Base-by-base conservation (phyloP, 2,797 vertebrate genomes). In the Acropternis orthonyx region DNA sequence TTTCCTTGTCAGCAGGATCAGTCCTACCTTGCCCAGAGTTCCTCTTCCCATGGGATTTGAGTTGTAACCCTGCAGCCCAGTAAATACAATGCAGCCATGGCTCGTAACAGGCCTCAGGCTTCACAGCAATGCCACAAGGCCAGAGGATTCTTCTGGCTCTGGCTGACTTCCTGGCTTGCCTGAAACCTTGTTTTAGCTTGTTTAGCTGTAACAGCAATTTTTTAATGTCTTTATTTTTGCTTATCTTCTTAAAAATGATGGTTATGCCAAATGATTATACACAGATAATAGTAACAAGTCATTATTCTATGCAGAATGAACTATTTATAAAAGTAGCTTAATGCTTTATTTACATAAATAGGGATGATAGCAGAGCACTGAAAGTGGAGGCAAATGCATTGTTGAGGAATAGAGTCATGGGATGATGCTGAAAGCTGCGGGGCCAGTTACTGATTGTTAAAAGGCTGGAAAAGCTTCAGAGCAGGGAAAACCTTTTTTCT, bases 301-400 rank as follows among this genome's bases (percentile, higher is more conserved):
- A 34, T 78, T 36, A 69, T 30, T 68, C 46, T 81, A 8, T 74
- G 78, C 56, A 87, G 71, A 76, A 82, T 10, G 10, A 79, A 24
- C 69, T 92, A 86, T 95, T 92, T 74, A 72, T 88, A 94, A 88
- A 74, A 36, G 55, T 48, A 46, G 74, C 52, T 74, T 84, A 68
- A 77, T 66, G 77, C 36, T 85, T 10, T 65, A 56, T 69, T 72
- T 59, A 85, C 55, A 61, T 61, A 85, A 82, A 37, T 10, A 51
- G 39, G 71, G 69, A 49, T 84, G 62, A 78, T 1, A 80, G 55
- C 39, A 88, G 52, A 65, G 73, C 75, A 56, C 1, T 90, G 83
- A 10, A 80, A 49, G 41, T 15, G 41, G 32, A n/a, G 41, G 69
- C 49, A 85, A 63, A 56, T 6, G 20, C 19, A 10, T 26, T 84